Evolutionary conservation across 92 coral and sea anemone species (phyloP), one percentile per base, ranked within the genome.

Genomic region (Epizoanthus fatuus): DNA sequence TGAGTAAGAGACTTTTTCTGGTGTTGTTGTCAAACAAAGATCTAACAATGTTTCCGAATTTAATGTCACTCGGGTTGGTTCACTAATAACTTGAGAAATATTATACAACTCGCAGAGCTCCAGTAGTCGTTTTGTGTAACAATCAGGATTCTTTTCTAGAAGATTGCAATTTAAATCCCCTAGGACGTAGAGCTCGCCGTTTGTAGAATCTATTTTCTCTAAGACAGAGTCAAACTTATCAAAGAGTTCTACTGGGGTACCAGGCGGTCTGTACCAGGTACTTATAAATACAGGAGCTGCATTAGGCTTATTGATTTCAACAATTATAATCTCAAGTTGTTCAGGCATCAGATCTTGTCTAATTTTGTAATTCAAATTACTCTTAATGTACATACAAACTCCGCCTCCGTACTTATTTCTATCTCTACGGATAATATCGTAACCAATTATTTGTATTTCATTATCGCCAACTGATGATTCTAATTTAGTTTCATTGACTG

Each of bases 1-100:
- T 29, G 63, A 22, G 47, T 0, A 39, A 72, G 78, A 51, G 9
- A 72, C 42, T 53, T 73, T 73, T 29, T 54, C 79, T 73, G 79
- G 79, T 10, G 79, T 73, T 29, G 63, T 53, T 22, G 79, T 73
- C 56, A 73, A 73, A 73, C 79, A 73, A 39, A 73, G 79, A 53
- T 73, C 47, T 29, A 73, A 7, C 17, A 73, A 73, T 17, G 79
- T 73, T 73, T 73, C 17, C 35, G 79, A 73, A 32, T 73, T 40
- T 32, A 25, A 44, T 47, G 78, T 72, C 29, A 67, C 73, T 14
- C 73, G 73, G n/a, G 73, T 67, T 67, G 47, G 73, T 67, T 67
- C 73, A n/a, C 9, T 67, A 38, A 67, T 67, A 4, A 67, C 52
- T n/a, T 67, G 73, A 9, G 73, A 67, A 15, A 72, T 7, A 7